Conservation (phyloP, 2,888 invertebrate species). For the Melikaiella ostensackeni region DNA sequence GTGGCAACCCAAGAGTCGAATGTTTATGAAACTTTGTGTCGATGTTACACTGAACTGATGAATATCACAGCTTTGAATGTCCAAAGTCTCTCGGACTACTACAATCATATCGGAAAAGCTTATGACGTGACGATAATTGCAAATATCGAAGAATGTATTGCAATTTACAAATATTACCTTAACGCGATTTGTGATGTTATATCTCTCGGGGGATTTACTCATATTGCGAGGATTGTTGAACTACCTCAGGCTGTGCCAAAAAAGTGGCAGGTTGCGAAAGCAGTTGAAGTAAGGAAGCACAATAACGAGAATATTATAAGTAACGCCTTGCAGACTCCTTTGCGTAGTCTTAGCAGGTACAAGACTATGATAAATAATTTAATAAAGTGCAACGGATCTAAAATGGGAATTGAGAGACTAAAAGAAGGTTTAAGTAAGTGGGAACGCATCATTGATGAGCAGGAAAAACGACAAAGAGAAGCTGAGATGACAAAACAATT, state of each 20-base stretch:
- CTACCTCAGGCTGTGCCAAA: constrained; percentile 80
- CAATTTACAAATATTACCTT: constrained; percentile 85
- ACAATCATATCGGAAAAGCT: constrained; percentile 81
- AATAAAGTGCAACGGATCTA: constrained; percentile 76
- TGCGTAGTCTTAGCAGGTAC: constrained; percentile 80
- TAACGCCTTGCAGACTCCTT: constrained; percentile 81
- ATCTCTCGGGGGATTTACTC: constrained; percentile 84
- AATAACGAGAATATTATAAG: constrained; percentile 81
- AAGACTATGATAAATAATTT: constrained; percentile 81
- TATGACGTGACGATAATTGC: constrained; percentile 85
- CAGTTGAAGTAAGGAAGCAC: constrained; percentile 79
- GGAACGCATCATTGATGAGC: constrained; percentile 82
- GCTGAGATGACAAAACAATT: constrained; percentile 85
- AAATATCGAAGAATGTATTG: constrained; percentile 85
- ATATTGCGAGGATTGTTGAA: constrained; percentile 83
- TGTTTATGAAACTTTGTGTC: constrained; percentile 83
- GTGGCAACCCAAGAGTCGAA: constrained; percentile 80
- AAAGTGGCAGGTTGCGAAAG: constrained; percentile 80
- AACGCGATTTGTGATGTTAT: constrained; percentile 86
- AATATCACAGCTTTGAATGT: constrained; percentile 84
- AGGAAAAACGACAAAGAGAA: constrained; percentile 81
- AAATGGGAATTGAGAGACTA: constrained; percentile 79
- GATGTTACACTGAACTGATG: constrained; percentile 84
- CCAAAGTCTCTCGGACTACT: constrained; percentile 84
- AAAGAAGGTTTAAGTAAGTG: constrained; percentile 81